phyloP scores from a whole-genome alignment of 2,113 vertebrate genomes.

The Xiphophorus hellerii region DNA sequence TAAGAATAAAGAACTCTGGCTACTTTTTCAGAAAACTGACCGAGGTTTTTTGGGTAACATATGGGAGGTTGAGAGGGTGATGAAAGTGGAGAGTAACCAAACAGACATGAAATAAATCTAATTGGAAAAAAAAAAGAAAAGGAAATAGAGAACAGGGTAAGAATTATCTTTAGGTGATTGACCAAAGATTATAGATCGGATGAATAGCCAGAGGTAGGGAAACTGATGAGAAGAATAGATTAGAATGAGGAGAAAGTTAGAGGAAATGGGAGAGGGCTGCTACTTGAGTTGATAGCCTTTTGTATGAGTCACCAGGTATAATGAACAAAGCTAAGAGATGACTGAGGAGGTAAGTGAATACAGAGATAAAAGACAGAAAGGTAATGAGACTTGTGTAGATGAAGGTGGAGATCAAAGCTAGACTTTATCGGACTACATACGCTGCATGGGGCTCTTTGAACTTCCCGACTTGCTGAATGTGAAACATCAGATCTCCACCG shows the following conservation, averaged over 20 bases:
- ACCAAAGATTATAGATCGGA: constrained; percentile 74
- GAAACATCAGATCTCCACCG: constrained; percentile 94
- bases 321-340: constrained; percentile 56
- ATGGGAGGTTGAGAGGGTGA: constrained; percentile 55
- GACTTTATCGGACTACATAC: constrained; percentile 76
- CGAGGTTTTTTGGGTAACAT: constrained; percentile 28
- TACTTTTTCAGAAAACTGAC: constrained; percentile 29
- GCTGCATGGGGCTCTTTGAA: constrained; percentile 94
- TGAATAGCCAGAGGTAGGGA: constrained; percentile 40
- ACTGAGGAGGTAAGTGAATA: constrained; percentile 33
- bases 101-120: constrained; percentile 58
- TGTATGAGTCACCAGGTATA: constrained; percentile 37
- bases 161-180: constrained; percentile 58
- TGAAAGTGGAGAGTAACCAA: constrained; percentile 68
- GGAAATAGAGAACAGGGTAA: constrained; percentile 47
- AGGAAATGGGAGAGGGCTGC: constrained; percentile 6
- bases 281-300: constrained; percentile 42
- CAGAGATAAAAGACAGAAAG: constrained; percentile 23
- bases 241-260: constrained; percentile 37
- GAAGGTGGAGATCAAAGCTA: constrained; percentile 37
- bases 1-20: constrained; percentile 4
- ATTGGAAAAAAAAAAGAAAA: constrained; percentile 34
- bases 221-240: constrained; percentile 46
- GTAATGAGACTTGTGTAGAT: constrained; percentile 45
- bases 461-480: constrained; percentile 92